These are phyloP conservation scores for Colossoma macropomum DNA, from an alignment of 2,113 vertebrate genomes.

Conservation along the genomic window DNA sequence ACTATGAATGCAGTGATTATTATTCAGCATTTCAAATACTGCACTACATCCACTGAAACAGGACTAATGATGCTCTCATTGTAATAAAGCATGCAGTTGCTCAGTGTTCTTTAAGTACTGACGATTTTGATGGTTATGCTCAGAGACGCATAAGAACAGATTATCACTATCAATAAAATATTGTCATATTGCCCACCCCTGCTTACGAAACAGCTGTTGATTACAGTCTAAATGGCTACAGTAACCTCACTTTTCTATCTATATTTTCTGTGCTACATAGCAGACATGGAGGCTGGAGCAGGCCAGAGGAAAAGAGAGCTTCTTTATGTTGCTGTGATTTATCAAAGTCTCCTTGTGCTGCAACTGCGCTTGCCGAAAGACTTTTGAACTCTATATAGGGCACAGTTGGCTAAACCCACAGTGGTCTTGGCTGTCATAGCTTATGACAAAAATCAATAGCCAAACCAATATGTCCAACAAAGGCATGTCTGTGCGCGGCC, in stretches of 20 bases:
- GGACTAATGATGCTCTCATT: too few relatives aligned
- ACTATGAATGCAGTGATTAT: too few relatives aligned
- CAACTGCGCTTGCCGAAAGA: constrained; percentile 33
- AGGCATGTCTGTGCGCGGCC: constrained; percentile 3
- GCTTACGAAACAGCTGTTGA: not conserved
- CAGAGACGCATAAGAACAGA: too few relatives aligned
- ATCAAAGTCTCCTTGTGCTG: constrained; percentile 50
- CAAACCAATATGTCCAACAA: constrained; percentile 50
- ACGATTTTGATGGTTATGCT: too few relatives aligned
- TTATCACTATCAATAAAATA: not conserved
- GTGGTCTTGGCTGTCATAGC: constrained; percentile 52
- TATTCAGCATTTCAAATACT: too few relatives aligned
- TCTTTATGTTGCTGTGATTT: constrained; percentile 43
- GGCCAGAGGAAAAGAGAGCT: constrained; percentile 43
- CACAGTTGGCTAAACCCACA: constrained; percentile 55
- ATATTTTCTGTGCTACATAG: constrained; percentile 28
- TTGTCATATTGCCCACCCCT: not conserved
- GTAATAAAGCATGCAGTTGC: too few relatives aligned
- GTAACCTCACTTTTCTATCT: constrained; percentile 44
- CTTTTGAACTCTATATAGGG: constrained; percentile 56
- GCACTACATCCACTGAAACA: too few relatives aligned
- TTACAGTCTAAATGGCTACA: not conserved
- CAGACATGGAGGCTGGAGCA: constrained; percentile 31
- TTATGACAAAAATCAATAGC: constrained; percentile 55
- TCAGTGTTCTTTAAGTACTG: too few relatives aligned